phyloP scores from a whole-genome alignment of 2,113 vertebrate genomes.

The Bungarus multicinctus region DNA sequence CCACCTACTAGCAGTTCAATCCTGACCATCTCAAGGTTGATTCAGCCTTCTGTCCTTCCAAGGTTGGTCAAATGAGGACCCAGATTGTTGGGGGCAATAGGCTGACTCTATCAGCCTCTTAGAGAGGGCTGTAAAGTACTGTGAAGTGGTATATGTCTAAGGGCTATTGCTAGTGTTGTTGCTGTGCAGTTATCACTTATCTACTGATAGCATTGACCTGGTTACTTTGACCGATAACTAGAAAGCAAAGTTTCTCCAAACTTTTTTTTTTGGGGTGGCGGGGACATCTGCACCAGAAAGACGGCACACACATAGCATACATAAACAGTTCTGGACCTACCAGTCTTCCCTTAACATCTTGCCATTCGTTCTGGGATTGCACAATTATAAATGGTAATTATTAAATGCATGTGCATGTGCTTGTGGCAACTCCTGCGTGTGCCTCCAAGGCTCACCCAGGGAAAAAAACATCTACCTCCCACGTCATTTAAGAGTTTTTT shows the following conservation, averaged over 20 bases:
- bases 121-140: too few species aligned
- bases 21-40: too few species aligned
- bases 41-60: too few species aligned
- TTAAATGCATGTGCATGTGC: background rate
- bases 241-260: background rate
- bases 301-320: background rate
- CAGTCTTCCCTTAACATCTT: background rate
- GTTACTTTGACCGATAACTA: background rate
- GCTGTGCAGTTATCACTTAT: background rate
- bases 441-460: background rate
- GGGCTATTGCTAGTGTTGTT: too few species aligned
- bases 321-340: background rate
- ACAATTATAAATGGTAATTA: background rate
- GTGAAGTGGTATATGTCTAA: too few species aligned
- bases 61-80: too few species aligned
- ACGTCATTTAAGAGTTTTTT: background rate
- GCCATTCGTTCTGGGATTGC: background rate
- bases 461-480: background rate
- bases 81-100: too few species aligned
- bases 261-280: background rate
- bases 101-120: too few species aligned
- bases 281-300: background rate
- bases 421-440: background rate
- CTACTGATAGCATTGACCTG: background rate
- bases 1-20: too few species aligned